These are phyloP conservation scores for Cecidostiba fungosa DNA, from an alignment of 2,888 invertebrate species.

Conservation along the genomic window DNA sequence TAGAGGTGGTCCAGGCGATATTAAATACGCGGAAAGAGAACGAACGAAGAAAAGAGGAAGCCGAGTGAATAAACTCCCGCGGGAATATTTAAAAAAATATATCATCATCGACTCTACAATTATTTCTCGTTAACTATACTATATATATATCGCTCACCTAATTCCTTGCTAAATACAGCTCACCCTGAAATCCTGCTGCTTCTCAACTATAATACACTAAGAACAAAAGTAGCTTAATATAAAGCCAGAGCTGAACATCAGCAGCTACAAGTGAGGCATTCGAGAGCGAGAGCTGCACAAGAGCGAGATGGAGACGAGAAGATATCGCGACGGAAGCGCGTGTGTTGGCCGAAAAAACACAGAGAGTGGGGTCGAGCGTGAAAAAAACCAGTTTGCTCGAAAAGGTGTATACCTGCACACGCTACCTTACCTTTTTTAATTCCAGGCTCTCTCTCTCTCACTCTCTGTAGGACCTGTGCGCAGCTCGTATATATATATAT, in stretches of 20 bases:
- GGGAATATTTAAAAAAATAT: not conserved
- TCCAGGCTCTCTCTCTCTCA: not conserved
- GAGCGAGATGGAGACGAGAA: slow-evolving; percentile 64
- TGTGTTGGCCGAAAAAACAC: not conserved
- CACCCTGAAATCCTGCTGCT: not conserved
- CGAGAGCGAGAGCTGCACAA: no score
- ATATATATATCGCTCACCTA: not conserved
- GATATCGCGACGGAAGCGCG: slow-evolving; percentile 13
- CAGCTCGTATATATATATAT: not conserved
- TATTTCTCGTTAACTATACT: no score
- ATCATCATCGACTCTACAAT: no score
- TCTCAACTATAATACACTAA: not conserved
- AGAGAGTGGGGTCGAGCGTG: slow-evolving; percentile 64
- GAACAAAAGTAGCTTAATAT: slow-evolving; percentile 12
- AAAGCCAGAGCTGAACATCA: not conserved
- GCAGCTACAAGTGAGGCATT: no score
- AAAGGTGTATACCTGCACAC: slow-evolving; percentile 70
- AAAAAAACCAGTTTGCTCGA: slow-evolving; percentile 76
- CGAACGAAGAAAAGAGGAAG: not conserved
- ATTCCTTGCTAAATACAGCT: not conserved
- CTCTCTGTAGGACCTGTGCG: not conserved
- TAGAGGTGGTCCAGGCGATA: not conserved
- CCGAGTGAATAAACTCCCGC: not conserved
- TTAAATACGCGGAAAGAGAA: not conserved
- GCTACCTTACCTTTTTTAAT: not conserved